These are phyloP conservation scores for Crotalus tigris DNA, from an alignment of 2,113 vertebrate species.

Conservation along the genomic window DNA sequence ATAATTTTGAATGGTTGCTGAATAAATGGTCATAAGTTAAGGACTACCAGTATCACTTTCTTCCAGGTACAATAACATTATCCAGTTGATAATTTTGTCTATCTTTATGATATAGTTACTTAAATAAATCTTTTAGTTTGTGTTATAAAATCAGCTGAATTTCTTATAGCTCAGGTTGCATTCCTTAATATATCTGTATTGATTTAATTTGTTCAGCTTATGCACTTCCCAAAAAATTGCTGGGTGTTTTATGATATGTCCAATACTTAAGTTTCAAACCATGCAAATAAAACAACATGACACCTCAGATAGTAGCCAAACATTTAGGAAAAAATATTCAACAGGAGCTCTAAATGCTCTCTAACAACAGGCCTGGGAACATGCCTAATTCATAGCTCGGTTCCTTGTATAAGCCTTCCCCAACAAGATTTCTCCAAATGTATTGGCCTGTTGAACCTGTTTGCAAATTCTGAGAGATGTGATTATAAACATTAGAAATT, in stretches of 20 bases:
- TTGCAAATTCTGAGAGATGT: too few species aligned
- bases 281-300: neutral
- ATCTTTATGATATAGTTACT: neutral
- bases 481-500: too few species aligned
- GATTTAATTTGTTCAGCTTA: neutral
- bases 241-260: neutral
- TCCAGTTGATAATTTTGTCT: neutral
- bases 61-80: neutral
- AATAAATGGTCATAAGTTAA: neutral
- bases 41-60: neutral
- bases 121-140: neutral
- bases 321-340: neutral
- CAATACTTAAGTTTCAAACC: neutral
- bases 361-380: neutral
- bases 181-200: neutral
- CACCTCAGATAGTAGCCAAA: neutral
- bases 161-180: neutral
- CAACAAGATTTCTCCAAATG: neutral
- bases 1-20: neutral
- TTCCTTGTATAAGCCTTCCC: neutral
- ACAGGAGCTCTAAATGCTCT: neutral
- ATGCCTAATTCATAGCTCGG: neutral
- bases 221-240: neutral
- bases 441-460: too few species aligned
- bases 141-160: neutral